phyloP scores from a whole-genome alignment of 2,888 invertebrate species.

The Hypercompe scribonia region DNA sequence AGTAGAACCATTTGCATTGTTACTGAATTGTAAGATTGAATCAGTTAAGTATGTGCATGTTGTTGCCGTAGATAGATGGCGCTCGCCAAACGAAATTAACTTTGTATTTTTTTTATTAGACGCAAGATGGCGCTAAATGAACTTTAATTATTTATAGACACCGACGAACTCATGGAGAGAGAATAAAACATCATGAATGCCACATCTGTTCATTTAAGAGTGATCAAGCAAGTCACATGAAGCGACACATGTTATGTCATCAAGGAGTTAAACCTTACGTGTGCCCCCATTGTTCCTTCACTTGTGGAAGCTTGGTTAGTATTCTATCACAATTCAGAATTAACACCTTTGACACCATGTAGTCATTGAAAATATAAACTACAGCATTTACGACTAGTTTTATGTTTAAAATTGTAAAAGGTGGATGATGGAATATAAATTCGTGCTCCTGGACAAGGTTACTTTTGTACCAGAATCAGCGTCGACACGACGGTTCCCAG shows the following conservation, averaged over 20 bases:
- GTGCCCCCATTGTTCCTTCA: constrained; percentile 93
- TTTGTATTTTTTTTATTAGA: not conserved
- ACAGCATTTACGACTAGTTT: no score
- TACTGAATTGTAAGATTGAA: not conserved
- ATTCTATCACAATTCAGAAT: not conserved
- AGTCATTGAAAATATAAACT: no score
- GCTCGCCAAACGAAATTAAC: not conserved
- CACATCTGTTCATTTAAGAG: constrained; percentile 90
- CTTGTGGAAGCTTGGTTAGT: constrained; percentile 92
- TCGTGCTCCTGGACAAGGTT: no score
- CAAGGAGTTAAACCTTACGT: constrained; percentile 93
- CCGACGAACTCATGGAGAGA: constrained; percentile 84
- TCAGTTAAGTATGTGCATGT: not conserved
- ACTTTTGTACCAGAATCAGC: no score
- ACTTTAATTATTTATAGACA: constrained; percentile 81
- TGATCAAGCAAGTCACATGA: constrained; percentile 89
- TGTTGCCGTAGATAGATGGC: constrained; percentile 46
- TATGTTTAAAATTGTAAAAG: no score
- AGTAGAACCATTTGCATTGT: constrained; percentile 2
- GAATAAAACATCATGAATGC: constrained; percentile 87
- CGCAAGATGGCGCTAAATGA: constrained; percentile 49
- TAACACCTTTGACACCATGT: not conserved
- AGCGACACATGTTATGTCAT: constrained; percentile 92
- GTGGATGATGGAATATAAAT: no score
- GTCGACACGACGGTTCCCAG: no score